Evolutionary conservation across 2,888 invertebrate species (phyloP), one percentile per base, ranked within the genome.

Genomic region (Eristalinus sepulchralis): DNA sequence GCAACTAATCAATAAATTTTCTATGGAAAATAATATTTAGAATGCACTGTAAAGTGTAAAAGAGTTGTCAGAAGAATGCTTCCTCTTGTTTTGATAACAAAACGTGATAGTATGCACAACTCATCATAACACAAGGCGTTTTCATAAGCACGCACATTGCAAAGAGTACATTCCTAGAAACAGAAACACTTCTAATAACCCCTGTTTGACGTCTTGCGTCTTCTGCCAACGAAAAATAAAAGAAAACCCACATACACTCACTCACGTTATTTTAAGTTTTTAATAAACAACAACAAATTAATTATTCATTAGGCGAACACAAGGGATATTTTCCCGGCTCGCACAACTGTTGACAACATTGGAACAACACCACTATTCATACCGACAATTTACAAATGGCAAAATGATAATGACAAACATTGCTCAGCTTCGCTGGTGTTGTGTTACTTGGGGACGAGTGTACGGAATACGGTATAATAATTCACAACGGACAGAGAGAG

Each of bases 241-340:
- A 39, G n/a, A n/a, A 39, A 8, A 39, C n/a, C n/a, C n/a, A n/a
- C n/a, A 39, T 5, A 27, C 27, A 27, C 5, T 3, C 5, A 27
- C 2, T 64, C 67, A 63, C 72, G 63, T 73, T 78, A 57, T 59
- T 34, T 83, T 33, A 47, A 53, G 22, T 79, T 76, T 64, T 68
- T 31, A 59, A 70, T 64, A 73, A 73, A 77, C 67, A 83, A 83
- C 68, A 68, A 79, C 31, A 83, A 70, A 68, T 78, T 72, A 68
- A 83, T 73, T 78, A 83, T 83, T 72, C 83, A 78, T 78, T 59
- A 55, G 34, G 17, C 67, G 13, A 68, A 57, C 63, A 36, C 63
- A 47, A 22, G 36, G 55, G n/a, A 53, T 60, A 77, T 71, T 77
- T 77, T 66, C 55, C 71, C 62, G 22, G 71, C 34, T 67, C 60